phyloP scores from a whole-genome alignment of 2,113 vertebrate genomes.

The Siphamia tubifer region DNA sequence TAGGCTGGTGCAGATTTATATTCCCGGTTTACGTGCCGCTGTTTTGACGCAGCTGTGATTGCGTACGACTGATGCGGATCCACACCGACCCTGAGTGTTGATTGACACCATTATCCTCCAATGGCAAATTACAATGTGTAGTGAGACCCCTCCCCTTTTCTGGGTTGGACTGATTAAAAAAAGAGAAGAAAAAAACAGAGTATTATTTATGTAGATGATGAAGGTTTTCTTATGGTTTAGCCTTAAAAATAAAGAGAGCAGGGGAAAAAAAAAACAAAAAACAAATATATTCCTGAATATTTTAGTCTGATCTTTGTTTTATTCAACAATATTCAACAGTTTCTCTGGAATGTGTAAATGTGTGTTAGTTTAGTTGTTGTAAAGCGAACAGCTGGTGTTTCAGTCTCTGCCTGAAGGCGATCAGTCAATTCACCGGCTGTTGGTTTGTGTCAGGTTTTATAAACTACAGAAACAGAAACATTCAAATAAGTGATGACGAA shows the following conservation, averaged over 20 bases:
- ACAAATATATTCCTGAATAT: not conserved
- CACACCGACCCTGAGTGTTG: slow-evolving; percentile 30
- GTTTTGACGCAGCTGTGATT: slow-evolving; percentile 51
- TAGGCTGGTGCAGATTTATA: fast-evolving
- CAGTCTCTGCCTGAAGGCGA: not conserved
- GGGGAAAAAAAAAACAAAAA: not conserved
- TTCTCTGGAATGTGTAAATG: not conserved
- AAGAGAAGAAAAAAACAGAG: too few relatives aligned
- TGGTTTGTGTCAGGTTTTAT: not conserved
- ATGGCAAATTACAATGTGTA: slow-evolving; percentile 38
- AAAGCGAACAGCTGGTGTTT: not conserved
- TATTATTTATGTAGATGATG: too few relatives aligned
- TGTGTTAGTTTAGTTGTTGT: not conserved
- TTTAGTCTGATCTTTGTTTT: not conserved
- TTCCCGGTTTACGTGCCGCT: slow-evolving; percentile 22
- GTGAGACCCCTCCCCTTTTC: slow-evolving; percentile 19
- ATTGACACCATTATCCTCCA: slow-evolving; percentile 65
- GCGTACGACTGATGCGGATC: slow-evolving; percentile 64
- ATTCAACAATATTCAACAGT: not conserved
- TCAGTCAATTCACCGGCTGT: not conserved
- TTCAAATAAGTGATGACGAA: too few relatives aligned
- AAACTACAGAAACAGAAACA: too few relatives aligned
- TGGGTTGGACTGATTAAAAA: slow-evolving; percentile 20
- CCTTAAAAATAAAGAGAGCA: not conserved
- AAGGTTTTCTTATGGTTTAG: not conserved